Conservation (phyloP, 1,140 invertebrate genomes). For the Drosophila bocqueti region DNA sequence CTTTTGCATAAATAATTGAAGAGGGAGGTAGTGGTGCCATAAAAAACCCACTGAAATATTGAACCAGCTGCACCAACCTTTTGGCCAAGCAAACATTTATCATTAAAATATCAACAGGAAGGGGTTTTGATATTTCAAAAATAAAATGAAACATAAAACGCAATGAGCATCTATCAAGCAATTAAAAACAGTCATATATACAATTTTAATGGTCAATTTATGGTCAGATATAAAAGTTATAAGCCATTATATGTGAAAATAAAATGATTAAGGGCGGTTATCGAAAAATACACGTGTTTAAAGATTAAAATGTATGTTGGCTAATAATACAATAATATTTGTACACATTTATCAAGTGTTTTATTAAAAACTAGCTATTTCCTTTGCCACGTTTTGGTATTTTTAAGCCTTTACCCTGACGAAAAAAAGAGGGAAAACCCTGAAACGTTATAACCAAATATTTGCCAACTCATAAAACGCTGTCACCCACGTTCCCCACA, state of each 20-base stretch:
- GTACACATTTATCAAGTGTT: neutral
- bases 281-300: neutral
- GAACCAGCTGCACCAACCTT: slow-evolving; percentile 31
- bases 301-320: neutral
- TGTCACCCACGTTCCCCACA: slow-evolving; percentile 4
- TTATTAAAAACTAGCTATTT: neutral
- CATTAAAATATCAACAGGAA: slow-evolving; percentile 30
- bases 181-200: slow-evolving; percentile 12
- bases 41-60: slow-evolving; percentile 67
- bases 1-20: slow-evolving; percentile 65
- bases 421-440: neutral
- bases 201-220: slow-evolving; percentile 14
- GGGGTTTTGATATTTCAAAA: slow-evolving; percentile 23
- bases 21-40: slow-evolving; percentile 37
- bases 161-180: slow-evolving; percentile 14
- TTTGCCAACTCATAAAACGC: slow-evolving; percentile 18
- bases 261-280: neutral
- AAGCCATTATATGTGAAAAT: neutral
- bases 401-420: neutral
- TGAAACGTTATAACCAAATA: slow-evolving; percentile 4
- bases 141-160: slow-evolving; percentile 29
- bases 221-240: slow-evolving; percentile 7
- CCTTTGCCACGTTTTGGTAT: neutral
- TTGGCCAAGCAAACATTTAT: slow-evolving; percentile 32
- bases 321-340: neutral